phyloP scores from a whole-genome alignment of 53 echinoderm and acorn worm genomes.

The Apostichopus leukothele region DNA sequence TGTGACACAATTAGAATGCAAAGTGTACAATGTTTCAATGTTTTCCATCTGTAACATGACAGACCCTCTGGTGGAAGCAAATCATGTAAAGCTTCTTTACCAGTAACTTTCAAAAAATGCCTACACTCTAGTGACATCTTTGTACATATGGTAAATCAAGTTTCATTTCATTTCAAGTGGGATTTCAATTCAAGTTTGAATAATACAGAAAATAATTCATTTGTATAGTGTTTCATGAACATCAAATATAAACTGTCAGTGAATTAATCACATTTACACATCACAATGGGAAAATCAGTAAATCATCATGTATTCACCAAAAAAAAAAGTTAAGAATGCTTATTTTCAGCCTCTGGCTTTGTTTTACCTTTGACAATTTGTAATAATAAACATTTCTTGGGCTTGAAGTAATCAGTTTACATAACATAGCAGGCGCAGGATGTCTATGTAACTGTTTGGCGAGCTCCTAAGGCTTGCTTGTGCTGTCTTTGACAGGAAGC shows the following conservation, averaged over 20 bases:
- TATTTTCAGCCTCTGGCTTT: neutral
- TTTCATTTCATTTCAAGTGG: constrained; percentile 4
- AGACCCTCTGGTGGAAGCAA: too few relatives aligned
- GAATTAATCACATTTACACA: neutral
- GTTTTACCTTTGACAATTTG: neutral
- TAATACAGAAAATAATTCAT: neutral
- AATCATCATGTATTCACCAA: neutral
- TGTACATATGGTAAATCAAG: constrained; percentile 1
- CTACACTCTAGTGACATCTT: too few relatives aligned
- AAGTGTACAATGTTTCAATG: too few relatives aligned
- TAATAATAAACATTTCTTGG: neutral
- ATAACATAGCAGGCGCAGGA: neutral
- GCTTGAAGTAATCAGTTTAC: neutral
- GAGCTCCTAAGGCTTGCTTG: neutral
- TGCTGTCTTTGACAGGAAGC: neutral
- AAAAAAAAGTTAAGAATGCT: neutral
- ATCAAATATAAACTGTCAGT: neutral
- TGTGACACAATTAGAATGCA: too few relatives aligned
- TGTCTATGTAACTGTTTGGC: neutral
- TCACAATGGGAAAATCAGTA: neutral
- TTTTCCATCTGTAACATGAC: too few relatives aligned
- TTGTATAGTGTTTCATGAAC: neutral
- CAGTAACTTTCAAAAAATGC: too few relatives aligned
- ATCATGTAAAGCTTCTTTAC: too few relatives aligned
- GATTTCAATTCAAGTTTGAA: constrained; percentile 2